A percentile compares a stretch with the other conserved stretches of the same genome.
Conservation (phyloP, 2,888 invertebrate genomes). For the Synergus itoensis region DNA sequence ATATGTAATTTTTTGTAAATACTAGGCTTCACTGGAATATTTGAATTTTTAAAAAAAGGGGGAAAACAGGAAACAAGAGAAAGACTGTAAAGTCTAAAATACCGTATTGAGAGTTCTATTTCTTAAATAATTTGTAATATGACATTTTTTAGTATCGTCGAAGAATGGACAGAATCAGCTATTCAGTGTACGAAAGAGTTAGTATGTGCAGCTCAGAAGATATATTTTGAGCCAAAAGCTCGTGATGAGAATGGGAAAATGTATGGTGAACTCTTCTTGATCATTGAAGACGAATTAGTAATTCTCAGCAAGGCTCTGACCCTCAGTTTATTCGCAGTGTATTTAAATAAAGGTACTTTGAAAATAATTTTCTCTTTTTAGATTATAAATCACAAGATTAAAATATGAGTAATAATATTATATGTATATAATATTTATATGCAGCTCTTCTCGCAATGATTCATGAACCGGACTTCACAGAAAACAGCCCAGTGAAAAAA, state of each 20-base stretch:
- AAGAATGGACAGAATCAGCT: constrained; percentile 63
- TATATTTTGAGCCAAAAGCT: constrained; percentile 64
- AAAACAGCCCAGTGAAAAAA: not conserved
- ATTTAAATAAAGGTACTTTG: constrained; percentile 59
- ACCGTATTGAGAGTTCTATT: not conserved
- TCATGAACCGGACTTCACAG: not conserved
- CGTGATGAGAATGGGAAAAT: constrained; percentile 56
- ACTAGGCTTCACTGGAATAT: too few relatives aligned
- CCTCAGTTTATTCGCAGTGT: constrained; percentile 61
- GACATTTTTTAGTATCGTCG: constrained; percentile 46
- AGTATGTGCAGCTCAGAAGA: constrained; percentile 57
- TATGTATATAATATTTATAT: not conserved
- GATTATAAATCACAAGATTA: not conserved
- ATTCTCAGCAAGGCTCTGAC: constrained; percentile 64
- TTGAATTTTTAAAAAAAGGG: too few relatives aligned
- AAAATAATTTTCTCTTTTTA: not conserved
- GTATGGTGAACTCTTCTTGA: constrained; percentile 70
- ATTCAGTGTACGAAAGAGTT: constrained; percentile 62
- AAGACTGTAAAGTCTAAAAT: not conserved
- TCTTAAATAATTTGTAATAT: not conserved
- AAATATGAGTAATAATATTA: not conserved
- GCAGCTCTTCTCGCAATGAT: not conserved
- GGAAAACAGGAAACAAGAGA: too few relatives aligned
- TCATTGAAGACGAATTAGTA: constrained; percentile 63
- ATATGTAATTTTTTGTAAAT: not conserved